Conservation (phyloP, 2,113 vertebrate species). For the Petromus typicus region DNA sequence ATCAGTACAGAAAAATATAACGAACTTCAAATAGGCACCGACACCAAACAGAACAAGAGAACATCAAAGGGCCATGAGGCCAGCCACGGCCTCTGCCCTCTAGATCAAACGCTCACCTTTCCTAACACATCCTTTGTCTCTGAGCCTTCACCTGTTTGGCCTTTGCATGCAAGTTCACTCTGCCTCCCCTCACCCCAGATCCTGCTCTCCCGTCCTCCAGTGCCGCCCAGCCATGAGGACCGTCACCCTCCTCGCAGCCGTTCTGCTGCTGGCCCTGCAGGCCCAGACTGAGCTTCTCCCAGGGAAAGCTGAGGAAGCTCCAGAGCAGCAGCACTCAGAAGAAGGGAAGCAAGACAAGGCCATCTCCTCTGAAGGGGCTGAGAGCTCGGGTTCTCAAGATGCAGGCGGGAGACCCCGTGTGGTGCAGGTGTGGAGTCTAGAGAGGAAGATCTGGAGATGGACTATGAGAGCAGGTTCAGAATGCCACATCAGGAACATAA, state of each 20-base stretch:
- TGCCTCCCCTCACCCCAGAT: background rate
- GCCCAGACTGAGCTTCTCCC: background rate
- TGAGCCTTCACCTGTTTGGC: background rate
- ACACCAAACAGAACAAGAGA: background rate
- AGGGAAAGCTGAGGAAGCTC: background rate
- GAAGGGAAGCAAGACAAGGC: background rate
- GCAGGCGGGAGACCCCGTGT: too few species aligned
- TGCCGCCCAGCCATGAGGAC: background rate
- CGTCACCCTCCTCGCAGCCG: rapidly evolving
- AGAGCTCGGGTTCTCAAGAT: background rate
- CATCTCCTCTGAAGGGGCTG: background rate
- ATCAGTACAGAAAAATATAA: too few species aligned
- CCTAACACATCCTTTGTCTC: rapidly evolving
- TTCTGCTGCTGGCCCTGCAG: background rate
- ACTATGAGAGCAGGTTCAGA: too few species aligned
- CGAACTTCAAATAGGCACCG: background rate
- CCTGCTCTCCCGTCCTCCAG: background rate
- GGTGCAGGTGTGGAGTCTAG: too few species aligned
- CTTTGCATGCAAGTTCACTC: background rate
- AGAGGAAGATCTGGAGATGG: too few species aligned
- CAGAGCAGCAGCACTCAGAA: background rate
- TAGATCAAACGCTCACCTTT: rapidly evolving
- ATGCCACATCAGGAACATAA: too few species aligned
- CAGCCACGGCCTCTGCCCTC: background rate
- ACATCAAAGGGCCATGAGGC: background rate